These are phyloP conservation scores for Galerucella calmariensis DNA, from an alignment of 2,888 invertebrate species.

Conservation along the genomic window DNA sequence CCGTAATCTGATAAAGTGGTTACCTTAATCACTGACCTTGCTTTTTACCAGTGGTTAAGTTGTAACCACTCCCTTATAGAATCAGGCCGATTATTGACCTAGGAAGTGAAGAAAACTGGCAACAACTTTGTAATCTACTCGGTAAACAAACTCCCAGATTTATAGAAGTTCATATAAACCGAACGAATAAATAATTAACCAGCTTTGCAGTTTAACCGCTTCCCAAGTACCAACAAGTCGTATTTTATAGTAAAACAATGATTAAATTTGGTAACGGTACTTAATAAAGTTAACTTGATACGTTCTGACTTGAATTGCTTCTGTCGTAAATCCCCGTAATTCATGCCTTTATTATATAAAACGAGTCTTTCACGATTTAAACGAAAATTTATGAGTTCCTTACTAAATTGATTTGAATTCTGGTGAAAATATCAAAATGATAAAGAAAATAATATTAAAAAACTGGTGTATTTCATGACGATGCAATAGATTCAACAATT, in stretches of 20 bases:
- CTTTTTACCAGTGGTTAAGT: too few relatives aligned
- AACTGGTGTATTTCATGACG: neutral
- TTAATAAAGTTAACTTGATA: conserved; percentile 11
- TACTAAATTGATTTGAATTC: neutral
- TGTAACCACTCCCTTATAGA: too few relatives aligned
- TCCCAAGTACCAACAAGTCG: neutral
- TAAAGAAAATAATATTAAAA: neutral
- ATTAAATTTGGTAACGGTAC: conserved; percentile 9
- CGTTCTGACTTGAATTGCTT: conserved; percentile 3
- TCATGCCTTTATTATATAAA: conserved; percentile 11
- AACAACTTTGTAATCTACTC: neutral
- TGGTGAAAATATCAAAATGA: neutral
- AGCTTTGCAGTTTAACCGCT: neutral
- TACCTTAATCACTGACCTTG: too few relatives aligned
- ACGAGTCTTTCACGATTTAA: conserved; percentile 7
- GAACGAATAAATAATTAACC: neutral
- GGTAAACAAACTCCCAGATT: neutral
- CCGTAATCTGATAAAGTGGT: too few relatives aligned
- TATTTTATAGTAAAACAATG: conserved; percentile 14
- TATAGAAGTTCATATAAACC: too few relatives aligned
- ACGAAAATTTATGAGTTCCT: conserved; percentile 4
- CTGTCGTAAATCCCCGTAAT: conserved; percentile 1
- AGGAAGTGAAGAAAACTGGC: too few relatives aligned
- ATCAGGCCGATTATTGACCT: too few relatives aligned
- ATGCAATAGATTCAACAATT: neutral